phyloP scores from a whole-genome alignment of 2,113 vertebrate genomes.

The Mus spicilegus region DNA sequence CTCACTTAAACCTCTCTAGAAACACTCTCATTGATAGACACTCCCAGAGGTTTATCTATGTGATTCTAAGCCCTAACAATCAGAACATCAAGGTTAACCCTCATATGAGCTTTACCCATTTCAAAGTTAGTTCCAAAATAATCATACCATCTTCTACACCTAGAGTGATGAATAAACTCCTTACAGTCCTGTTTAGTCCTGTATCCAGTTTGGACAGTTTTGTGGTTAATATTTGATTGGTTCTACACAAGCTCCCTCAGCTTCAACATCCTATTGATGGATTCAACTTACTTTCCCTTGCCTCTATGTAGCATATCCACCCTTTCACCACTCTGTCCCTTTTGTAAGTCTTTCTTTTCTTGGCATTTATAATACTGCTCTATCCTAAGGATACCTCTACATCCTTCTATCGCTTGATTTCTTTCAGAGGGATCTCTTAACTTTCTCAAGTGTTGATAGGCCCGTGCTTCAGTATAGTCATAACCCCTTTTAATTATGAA shows the following conservation, averaged over 20 bases:
- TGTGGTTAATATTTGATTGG: background rate
- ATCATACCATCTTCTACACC: background rate
- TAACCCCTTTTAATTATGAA: background rate
- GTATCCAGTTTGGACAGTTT: background rate
- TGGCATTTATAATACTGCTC: background rate
- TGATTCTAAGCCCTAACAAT: background rate
- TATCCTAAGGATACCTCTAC: background rate
- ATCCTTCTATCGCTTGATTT: background rate
- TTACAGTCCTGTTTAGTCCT: background rate
- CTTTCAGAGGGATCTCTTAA: background rate
- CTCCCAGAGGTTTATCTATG: background rate
- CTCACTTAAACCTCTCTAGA: background rate
- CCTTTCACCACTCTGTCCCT: background rate
- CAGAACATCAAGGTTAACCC: too few species aligned
- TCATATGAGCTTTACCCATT: background rate
- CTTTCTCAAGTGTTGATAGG: background rate
- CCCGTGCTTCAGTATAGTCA: background rate
- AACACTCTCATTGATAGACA: background rate
- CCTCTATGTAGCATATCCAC: background rate
- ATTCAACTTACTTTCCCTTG: background rate
- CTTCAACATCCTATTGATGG: background rate
- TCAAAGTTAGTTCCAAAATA: slow-evolving; percentile 5
- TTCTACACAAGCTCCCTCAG: background rate
- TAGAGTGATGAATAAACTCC: background rate
- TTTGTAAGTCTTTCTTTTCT: background rate